Conservation (phyloP, 2,797 vertebrate species). For the Lepus townsendii region DNA sequence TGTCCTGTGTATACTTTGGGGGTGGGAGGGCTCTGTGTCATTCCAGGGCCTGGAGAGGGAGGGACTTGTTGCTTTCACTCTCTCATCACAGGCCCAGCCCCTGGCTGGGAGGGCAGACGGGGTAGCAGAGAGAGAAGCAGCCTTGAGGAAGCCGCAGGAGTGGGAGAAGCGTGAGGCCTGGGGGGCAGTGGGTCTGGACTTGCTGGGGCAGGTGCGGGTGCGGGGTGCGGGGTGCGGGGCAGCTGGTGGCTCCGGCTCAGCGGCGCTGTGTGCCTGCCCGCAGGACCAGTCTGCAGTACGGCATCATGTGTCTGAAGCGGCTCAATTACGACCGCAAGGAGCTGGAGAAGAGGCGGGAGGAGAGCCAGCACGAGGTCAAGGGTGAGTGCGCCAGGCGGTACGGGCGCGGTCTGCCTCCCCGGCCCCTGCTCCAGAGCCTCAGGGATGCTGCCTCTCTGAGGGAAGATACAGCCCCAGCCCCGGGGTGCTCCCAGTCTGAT, state of each 20-base stretch:
- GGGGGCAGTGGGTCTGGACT: background rate
- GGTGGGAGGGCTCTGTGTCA: background rate
- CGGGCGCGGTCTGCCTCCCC: background rate
- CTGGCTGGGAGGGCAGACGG: background rate
- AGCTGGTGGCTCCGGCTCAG: slow-evolving; percentile 12
- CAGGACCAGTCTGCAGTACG: slow-evolving; percentile 97
- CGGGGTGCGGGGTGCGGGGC: background rate
- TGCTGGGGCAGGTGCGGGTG: background rate
- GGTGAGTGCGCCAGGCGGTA: slow-evolving; percentile 86
- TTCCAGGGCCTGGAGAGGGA: background rate
- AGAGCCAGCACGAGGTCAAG: slow-evolving; percentile 96
- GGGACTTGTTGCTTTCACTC: background rate
- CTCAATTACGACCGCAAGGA: slow-evolving; percentile 99
- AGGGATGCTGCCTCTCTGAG: background rate
- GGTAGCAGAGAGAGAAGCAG: background rate
- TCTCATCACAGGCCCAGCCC: background rate
- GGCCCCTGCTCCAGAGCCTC: background rate
- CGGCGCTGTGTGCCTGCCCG: slow-evolving; percentile 72
- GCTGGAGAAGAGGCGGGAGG: slow-evolving; percentile 95
- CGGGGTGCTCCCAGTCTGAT: background rate
- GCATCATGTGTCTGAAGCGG: slow-evolving; percentile 98
- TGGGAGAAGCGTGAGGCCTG: background rate
- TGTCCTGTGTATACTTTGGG: background rate
- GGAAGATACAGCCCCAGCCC: background rate
- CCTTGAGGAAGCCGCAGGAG: background rate